phyloP scores from a whole-genome alignment of 2,797 vertebrate species.

The Danio albolineatus region DNA sequence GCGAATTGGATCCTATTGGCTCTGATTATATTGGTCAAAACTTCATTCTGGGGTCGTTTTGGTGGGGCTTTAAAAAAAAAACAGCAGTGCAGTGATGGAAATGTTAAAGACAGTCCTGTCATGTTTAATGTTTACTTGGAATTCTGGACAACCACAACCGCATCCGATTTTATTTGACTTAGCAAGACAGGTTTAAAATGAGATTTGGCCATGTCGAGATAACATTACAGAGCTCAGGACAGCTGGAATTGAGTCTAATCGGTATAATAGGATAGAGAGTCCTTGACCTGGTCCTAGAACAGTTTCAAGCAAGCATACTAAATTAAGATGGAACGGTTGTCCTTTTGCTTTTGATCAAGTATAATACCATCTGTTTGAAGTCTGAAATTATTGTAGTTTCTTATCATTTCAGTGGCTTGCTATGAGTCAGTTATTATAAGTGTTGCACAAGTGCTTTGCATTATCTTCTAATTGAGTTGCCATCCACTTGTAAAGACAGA shows the following conservation, averaged over 20 bases:
- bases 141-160: conserved; percentile 21
- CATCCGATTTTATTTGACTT: conserved; percentile 23
- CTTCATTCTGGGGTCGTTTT: background rate
- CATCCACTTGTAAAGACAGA: background rate
- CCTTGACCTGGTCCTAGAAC: conserved; percentile 23
- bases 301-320: conserved; percentile 11
- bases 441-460: background rate
- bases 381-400: background rate
- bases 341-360: background rate
- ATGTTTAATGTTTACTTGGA: conserved; percentile 23
- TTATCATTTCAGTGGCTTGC: background rate
- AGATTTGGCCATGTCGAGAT: conserved; percentile 23
- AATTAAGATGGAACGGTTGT: background rate
- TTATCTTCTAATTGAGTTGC: background rate
- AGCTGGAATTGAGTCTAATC: conserved; percentile 31
- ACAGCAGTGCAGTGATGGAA: background rate
- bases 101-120: background rate
- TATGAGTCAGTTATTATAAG: background rate
- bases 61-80: background rate
- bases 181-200: conserved; percentile 20
- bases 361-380: background rate
- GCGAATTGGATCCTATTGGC: conserved; percentile 16
- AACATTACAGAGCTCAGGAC: conserved; percentile 23
- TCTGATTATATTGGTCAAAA: conserved; percentile 7
- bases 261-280: background rate